Conservation (phyloP, 2,113 vertebrate genomes). For the Prinia subflava region DNA sequence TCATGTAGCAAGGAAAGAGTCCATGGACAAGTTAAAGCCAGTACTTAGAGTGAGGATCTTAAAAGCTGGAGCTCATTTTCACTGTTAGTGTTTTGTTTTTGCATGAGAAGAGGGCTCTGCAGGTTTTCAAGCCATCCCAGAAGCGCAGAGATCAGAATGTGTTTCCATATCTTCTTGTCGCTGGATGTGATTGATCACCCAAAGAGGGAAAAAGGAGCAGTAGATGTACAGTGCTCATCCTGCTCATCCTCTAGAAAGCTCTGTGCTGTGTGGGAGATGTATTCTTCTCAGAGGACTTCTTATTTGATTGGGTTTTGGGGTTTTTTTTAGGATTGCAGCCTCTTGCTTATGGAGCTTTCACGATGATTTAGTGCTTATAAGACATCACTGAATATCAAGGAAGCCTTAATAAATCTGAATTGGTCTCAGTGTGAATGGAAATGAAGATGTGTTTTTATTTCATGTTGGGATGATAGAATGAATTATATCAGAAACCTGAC, state of each 20-base stretch:
- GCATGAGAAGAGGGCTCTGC: neutral
- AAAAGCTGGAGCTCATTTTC: neutral
- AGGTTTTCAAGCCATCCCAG: neutral
- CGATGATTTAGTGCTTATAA: conserved; percentile 53
- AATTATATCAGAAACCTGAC: conserved; percentile 41
- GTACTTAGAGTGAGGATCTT: neutral
- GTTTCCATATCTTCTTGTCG: conserved; percentile 5
- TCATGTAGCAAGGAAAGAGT: neutral
- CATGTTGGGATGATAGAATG: conserved; percentile 38
- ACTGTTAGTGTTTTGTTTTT: neutral
- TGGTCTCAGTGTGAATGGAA: conserved; percentile 64
- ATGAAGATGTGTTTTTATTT: conserved; percentile 60
- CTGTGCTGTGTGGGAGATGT: conserved; percentile 4
- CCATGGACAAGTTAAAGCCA: neutral
- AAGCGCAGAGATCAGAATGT: neutral
- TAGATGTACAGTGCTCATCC: neutral
- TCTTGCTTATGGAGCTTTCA: conserved; percentile 11
- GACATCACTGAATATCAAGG: conserved; percentile 53
- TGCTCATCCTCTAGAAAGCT: neutral
- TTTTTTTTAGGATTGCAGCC: neutral
- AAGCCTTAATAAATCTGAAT: conserved; percentile 65
- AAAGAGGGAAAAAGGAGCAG: neutral
- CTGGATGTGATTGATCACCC: conserved; percentile 11
- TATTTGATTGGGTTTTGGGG: conserved; percentile 2
- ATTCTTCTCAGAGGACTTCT: conserved; percentile 40